Base-by-base conservation (phyloP, 2,888 invertebrate genomes). In the Orthosia gothica region DNA sequence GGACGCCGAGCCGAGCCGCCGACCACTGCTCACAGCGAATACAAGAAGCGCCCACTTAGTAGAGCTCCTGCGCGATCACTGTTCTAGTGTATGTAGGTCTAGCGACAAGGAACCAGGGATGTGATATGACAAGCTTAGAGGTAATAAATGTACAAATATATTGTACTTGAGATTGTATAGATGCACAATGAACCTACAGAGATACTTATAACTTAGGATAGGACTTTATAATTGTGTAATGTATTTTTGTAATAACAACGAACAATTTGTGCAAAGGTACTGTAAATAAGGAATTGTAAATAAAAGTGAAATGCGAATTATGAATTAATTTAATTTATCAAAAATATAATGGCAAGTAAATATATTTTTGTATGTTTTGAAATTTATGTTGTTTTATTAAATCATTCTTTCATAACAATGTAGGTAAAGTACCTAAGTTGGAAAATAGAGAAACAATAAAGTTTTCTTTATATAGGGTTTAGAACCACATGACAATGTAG, bases 1-100 rank as follows among this genome's bases (percentile, higher is more conserved):
- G 98, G 80, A 97, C 96, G n/a, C 76, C 95, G 95, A 77, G 92
- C 93, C 63, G 91, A 90, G 87, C 89, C n/a, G n/a, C n/a, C 12
- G 45, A 59, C 40, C 26, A 87, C 74, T 87, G 85, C 69, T 74
- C 91, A 72, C 93, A 94, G 83, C 91, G 93, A 87, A 95, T 94
- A 83, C 94, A 95, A 79, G 94, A 95, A 86, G 94, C 93, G 3
- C 95, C 95, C 52, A 95, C 94, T 91, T 95, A 95, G 93, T 66
- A 75, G 40, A 9, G 40, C 40, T 9, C 40, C 40, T 68, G 50
- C 69, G 9, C 58, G 26, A 50, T 59, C 13, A 45, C 1, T 26
- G n/a, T 40, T 71, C 75, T 71, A 13, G 11, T 89, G 81, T 7
- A 32, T 32, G 32, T 32, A 32, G 32, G 32, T 32, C 82, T 87